phyloP scores from a whole-genome alignment of 2,797 vertebrate genomes.

The Ctenopoma kingsleyae region DNA sequence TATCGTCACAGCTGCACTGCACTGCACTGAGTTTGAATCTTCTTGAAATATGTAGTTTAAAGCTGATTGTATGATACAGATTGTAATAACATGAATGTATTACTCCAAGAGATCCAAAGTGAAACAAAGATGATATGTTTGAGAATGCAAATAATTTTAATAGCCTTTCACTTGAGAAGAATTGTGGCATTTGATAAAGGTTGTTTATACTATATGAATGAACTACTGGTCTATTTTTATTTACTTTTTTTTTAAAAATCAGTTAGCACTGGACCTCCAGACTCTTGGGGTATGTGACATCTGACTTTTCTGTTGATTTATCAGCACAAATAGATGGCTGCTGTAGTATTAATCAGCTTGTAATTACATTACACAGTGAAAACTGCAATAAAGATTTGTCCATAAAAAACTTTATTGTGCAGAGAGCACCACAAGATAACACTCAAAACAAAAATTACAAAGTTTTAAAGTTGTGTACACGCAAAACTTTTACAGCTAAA shows the following conservation, averaged over 20 bases:
- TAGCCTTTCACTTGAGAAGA: constrained; percentile 36
- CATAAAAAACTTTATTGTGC: constrained; percentile 74
- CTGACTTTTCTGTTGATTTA: neutral
- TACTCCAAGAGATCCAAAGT: constrained; percentile 25
- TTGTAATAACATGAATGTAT: constrained; percentile 40
- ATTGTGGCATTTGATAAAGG: constrained; percentile 66
- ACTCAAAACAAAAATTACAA: constrained; percentile 39
- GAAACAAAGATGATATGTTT: constrained; percentile 37
- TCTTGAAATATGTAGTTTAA: constrained; percentile 12
- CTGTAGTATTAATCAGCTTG: neutral
- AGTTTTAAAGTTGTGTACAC: constrained; percentile 25
- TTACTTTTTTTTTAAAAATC: neutral
- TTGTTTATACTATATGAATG: constrained; percentile 49
- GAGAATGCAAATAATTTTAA: constrained; percentile 41
- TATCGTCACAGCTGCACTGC: too few relatives aligned
- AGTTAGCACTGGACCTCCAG: neutral
- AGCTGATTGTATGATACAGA: constrained; percentile 6
- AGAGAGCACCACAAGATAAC: constrained; percentile 55
- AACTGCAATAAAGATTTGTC: constrained; percentile 12
- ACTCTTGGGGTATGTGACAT: neutral
- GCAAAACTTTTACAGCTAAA: constrained; percentile 31
- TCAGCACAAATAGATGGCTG: neutral
- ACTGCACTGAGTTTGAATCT: neutral
- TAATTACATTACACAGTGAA: neutral
- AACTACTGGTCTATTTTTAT: neutral